Evolutionary conservation across 2,888 invertebrate genomes (phyloP), one percentile per base, ranked within the genome.

Genomic region (Lordiphosa andalusiaca): DNA sequence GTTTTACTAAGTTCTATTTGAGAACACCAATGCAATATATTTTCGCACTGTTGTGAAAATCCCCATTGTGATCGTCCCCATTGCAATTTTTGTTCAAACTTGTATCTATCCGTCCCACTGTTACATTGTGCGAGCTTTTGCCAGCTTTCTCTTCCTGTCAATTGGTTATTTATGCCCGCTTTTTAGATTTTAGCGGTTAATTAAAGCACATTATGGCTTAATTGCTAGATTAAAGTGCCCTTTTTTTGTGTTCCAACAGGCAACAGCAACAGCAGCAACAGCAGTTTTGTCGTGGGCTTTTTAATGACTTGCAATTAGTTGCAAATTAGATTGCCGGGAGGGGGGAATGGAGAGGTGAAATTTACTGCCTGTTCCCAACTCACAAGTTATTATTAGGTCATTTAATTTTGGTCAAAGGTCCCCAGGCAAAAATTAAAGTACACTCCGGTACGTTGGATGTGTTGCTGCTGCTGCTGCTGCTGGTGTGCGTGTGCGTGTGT

Each of bases 121-220:
- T 33, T 9, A 21, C 10, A 25, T 6, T 25, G 25, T 25, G 25
- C 25, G 25, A 25, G 25, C 37, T 44, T 7, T 12, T 13, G 13
- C 13, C 33, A 4, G 21, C 12, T 36, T 47, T 37, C 21, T 42
- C 35, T 35, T 44, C 37, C 65, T 81, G 81, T 71, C 78, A 73
- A 80, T 80, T 77, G 69, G 77, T 80, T 76, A 78, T 80, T 78
- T 83, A 83, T 83, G 73, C 65, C 46, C 59, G 69, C 77, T 76
- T 83, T 78, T 83, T 78, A 80, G 81, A 80, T 73, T 84, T 81
- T 72, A 72, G 84, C 74, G 80, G 84, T 80, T 84, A 81, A 80
- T 80, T 80, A 72, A 84, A 81, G 72, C 68, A 71, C 82, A 82
- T 84, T 81, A 78, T 66, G 61, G 47, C 72, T 74, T 80, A 84